These are phyloP conservation scores for Aphidius colemani DNA, from an alignment of 2,888 invertebrate species.

Conservation along the genomic window DNA sequence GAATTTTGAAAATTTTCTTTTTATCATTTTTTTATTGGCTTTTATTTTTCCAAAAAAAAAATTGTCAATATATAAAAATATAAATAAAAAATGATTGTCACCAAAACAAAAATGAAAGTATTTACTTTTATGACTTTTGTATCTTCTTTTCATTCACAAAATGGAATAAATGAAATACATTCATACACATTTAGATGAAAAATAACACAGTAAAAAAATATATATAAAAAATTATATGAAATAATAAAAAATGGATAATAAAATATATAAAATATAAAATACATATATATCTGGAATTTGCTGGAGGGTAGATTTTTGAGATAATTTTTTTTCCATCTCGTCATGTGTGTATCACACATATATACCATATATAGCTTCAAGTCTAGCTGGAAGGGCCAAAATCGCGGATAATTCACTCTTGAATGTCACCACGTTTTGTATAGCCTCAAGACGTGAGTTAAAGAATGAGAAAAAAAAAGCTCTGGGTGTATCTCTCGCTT, in stretches of 20 bases:
- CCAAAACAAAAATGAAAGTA: too few species aligned
- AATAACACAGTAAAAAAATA: too few species aligned
- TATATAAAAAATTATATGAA: background rate
- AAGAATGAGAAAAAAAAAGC: constrained; percentile 1
- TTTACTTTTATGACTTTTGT: too few species aligned
- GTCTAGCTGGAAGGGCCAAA: constrained; percentile 6
- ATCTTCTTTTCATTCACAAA: too few species aligned
- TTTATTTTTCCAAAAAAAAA: too few species aligned
- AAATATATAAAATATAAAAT: too few species aligned
- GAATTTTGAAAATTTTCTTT: too few species aligned
- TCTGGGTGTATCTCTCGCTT: constrained; percentile 3
- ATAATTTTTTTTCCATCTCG: background rate
- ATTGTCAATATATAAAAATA: background rate
- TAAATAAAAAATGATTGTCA: too few species aligned
- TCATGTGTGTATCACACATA: background rate
- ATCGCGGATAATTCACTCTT: constrained; percentile 23
- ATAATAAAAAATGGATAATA: background rate
- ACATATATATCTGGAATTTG: background rate
- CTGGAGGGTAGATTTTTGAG: background rate
- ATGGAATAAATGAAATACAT: too few species aligned
- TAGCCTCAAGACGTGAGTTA: constrained; percentile 16
- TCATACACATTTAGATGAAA: too few species aligned
- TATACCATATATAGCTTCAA: background rate
- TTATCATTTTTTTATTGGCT: too few species aligned
- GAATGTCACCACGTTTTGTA: constrained; percentile 18